Conservation (phyloP, 1,140 invertebrate species). For the Heliconius nattereri region DNA sequence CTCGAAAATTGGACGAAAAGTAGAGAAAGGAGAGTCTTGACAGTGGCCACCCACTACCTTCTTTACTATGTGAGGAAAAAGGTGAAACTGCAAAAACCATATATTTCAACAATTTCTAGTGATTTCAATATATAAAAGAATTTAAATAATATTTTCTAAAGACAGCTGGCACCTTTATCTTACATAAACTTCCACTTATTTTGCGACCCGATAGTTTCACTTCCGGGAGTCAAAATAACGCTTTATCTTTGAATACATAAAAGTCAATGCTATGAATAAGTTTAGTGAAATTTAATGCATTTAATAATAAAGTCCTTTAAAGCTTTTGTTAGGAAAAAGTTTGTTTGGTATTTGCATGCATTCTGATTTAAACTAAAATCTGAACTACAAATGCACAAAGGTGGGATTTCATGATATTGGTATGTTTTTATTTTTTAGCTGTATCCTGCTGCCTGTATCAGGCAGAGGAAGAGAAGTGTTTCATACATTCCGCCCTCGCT, state of each 20-base stretch:
- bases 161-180: conserved; percentile 19
- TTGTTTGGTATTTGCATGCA: background rate
- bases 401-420: background rate
- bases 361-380: background rate
- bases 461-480: no score
- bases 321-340: background rate
- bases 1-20: no score
- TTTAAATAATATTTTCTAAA: conserved; percentile 1
- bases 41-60: no score
- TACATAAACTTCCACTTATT: conserved; percentile 5
- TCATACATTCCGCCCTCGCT: no score
- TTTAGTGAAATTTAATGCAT: background rate
- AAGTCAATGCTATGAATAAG: conserved; percentile 15
- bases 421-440: background rate
- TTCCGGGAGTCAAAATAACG: conserved; percentile 15
- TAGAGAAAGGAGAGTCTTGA: no score
- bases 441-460: background rate
- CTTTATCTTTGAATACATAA: conserved; percentile 4
- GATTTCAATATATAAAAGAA: background rate
- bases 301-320: background rate
- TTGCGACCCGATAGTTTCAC: conserved; percentile 17
- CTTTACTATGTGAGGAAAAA: no score
- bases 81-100: conserved; percentile 18
- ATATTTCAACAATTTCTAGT: background rate
- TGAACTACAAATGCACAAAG: background rate